These are phyloP conservation scores for Chrysochloris asiatica DNA, from an alignment of 2,113 vertebrate genomes.

Conservation along the genomic window DNA sequence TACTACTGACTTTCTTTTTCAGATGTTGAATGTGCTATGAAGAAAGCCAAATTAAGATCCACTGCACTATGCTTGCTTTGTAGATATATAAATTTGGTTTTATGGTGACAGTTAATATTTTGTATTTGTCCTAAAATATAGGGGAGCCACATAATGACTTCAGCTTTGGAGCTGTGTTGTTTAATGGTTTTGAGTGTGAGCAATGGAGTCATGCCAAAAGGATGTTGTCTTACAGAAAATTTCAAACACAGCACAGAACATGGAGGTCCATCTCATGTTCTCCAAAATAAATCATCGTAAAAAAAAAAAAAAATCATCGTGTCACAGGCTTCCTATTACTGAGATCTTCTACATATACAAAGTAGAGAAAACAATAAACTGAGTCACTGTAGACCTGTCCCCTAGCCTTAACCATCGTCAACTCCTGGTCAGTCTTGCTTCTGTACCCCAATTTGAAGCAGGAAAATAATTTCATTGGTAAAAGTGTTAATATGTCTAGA, in stretches of 20 bases:
- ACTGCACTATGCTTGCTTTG: not conserved
- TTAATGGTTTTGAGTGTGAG: not conserved
- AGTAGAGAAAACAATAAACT: not conserved
- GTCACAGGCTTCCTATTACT: not conserved
- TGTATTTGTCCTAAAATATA: not conserved
- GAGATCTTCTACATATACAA: not conserved
- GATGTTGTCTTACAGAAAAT: not conserved
- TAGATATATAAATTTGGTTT: not conserved
- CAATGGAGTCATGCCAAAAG: not conserved
- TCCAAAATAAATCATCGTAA: slow-evolving; percentile 23
- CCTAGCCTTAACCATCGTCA: not conserved
- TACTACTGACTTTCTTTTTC: slow-evolving; percentile 44
- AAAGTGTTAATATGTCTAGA: too few relatives aligned
- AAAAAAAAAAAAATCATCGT: too few relatives aligned
- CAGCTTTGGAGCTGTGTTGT: not conserved
- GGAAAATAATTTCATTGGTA: not conserved
- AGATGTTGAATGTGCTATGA: slow-evolving; percentile 5
- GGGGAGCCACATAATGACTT: not conserved
- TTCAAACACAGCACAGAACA: not conserved
- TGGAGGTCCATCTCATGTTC: not conserved
- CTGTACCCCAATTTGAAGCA: not conserved
- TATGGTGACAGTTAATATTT: not conserved
- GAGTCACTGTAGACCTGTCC: not conserved
- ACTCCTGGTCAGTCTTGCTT: not conserved
- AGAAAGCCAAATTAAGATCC: not conserved